phyloP scores from a whole-genome alignment of 2,888 invertebrate genomes.

The Acanthoscelides obtectus region DNA sequence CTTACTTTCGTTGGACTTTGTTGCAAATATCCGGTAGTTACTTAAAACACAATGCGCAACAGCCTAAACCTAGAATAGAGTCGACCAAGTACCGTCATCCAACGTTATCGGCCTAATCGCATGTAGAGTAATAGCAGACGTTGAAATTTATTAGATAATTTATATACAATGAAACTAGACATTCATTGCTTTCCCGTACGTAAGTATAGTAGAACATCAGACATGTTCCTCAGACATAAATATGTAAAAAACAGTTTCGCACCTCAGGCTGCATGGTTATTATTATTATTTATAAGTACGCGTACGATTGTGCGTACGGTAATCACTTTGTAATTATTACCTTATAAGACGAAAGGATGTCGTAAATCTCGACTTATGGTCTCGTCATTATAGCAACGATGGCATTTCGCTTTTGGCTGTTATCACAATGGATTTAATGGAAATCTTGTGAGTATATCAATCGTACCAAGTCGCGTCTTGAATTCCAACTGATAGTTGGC shows the following conservation, averaged over 20 bases:
- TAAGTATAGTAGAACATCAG: background rate
- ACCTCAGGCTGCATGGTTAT: conserved; percentile 20
- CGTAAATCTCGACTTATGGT: conserved; percentile 26
- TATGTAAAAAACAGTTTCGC: conserved; percentile 22
- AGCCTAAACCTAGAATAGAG: no score
- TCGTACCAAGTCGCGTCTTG: background rate
- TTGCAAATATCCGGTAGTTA: no score
- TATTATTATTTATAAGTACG: conserved; percentile 18
- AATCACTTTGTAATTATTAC: conserved; percentile 27
- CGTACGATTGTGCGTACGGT: conserved; percentile 19
- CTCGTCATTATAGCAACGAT: conserved; percentile 14
- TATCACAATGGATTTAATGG: background rate
- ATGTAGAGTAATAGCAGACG: background rate
- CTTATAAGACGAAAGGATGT: conserved; percentile 25
- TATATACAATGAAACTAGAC: background rate
- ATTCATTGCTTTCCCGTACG: background rate
- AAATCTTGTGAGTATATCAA: background rate
- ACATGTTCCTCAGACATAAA: background rate
- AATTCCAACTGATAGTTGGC: no score
- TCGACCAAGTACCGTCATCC: background rate
- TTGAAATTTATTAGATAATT: background rate
- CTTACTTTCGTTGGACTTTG: no score
- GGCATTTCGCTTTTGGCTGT: background rate
- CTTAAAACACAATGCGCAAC: no score
- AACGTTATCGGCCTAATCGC: background rate